Conservation (phyloP, 2,797 vertebrate species). For the Argya squamiceps region DNA sequence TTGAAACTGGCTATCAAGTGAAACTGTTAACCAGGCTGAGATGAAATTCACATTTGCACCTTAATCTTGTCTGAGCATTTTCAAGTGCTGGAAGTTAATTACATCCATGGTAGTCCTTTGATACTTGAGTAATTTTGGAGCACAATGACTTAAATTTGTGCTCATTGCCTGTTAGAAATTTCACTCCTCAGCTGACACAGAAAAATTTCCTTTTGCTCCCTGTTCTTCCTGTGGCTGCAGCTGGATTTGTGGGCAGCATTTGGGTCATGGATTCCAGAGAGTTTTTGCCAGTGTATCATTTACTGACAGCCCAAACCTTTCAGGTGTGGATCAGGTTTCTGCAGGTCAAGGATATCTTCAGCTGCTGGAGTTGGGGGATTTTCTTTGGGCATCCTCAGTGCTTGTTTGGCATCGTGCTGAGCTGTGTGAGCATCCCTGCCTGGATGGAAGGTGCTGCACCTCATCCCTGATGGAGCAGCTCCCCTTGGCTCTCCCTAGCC, state of each 20-base stretch:
- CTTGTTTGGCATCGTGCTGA: not conserved
- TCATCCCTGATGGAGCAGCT: not conserved
- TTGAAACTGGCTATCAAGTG: conserved; percentile 17
- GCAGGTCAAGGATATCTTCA: not conserved
- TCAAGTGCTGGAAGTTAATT: conserved; percentile 27
- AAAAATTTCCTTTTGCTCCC: not conserved
- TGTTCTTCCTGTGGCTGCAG: not conserved
- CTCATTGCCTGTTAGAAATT: not conserved
- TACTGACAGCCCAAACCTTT: not conserved
- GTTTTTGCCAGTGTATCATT: not conserved
- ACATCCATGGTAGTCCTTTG: not conserved
- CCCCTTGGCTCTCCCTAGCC: not conserved
- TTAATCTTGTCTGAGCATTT: conserved; percentile 14
- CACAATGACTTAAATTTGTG: not conserved
- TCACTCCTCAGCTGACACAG: not conserved
- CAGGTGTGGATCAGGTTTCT: not conserved
- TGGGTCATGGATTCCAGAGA: not conserved
- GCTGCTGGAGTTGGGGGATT: not conserved
- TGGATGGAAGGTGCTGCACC: not conserved
- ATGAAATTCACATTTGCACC: conserved; percentile 19
- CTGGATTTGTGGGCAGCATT: not conserved
- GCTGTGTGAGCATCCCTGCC: not conserved
- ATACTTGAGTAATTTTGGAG: conserved; percentile 25
- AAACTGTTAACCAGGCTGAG: not conserved
- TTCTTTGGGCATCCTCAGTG: not conserved